These are phyloP conservation scores for Rafetus swinhoei DNA, from an alignment of 2,113 vertebrate species.

Conservation along the genomic window DNA sequence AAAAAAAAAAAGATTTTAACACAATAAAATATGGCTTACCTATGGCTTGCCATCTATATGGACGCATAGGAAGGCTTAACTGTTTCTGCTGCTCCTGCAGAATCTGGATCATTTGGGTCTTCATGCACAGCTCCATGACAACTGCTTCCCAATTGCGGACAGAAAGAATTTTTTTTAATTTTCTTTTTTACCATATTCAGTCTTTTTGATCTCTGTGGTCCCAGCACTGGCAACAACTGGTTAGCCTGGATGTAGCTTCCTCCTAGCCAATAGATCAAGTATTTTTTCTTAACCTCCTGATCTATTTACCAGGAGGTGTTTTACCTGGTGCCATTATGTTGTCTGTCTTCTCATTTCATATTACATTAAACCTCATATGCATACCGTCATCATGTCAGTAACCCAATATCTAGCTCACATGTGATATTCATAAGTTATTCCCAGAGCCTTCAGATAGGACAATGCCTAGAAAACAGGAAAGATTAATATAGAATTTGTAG, in stretches of 20 bases:
- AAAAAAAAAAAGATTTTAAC: background rate
- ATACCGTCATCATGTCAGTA: fast-evolving
- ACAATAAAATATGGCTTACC: fast-evolving
- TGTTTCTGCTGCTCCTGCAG: background rate
- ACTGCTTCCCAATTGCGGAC: background rate
- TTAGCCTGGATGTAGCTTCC: background rate
- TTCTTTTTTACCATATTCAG: background rate
- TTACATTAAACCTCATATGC: background rate
- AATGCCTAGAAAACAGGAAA: background rate
- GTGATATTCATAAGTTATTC: background rate
- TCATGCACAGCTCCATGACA: background rate
- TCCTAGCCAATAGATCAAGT: background rate
- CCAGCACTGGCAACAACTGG: background rate
- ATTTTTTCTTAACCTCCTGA: background rate
- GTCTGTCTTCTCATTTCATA: background rate
- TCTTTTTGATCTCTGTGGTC: background rate
- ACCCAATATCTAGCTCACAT: background rate
- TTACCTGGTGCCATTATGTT: background rate
- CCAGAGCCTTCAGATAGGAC: background rate
- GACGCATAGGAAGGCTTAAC: background rate
- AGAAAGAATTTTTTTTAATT: background rate
- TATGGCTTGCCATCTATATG: background rate
- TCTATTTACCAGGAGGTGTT: background rate
- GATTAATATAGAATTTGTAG: background rate
- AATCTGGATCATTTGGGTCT: background rate